These are phyloP conservation scores for Limonius californicus DNA, from an alignment of 1,140 invertebrate species.

Conservation along the genomic window DNA sequence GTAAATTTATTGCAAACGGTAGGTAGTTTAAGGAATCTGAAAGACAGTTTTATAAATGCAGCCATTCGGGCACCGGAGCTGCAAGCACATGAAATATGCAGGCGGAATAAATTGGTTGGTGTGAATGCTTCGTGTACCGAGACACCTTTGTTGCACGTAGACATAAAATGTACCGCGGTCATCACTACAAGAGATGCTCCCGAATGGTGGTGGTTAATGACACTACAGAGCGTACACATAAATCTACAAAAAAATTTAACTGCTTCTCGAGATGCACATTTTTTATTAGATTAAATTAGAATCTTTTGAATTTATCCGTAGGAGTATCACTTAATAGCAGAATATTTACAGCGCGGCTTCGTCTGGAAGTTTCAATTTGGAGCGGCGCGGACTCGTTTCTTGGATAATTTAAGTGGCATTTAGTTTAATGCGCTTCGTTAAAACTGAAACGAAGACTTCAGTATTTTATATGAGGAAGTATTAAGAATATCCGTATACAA, in stretches of 20 bases:
- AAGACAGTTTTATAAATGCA: no score
- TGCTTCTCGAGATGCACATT: slow-evolving; percentile 15
- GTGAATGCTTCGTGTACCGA: no score
- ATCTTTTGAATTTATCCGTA: neutral
- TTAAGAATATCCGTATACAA: neutral
- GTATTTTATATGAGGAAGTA: slow-evolving; percentile 21
- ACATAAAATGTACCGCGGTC: no score
- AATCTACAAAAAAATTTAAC: slow-evolving; percentile 7
- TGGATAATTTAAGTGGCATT: slow-evolving; percentile 31
- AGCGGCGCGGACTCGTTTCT: slow-evolving; percentile 7
- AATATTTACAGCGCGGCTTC: neutral
- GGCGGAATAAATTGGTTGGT: no score
- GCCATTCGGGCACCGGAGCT: no score
- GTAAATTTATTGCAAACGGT: neutral
- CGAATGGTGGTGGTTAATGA: neutral
- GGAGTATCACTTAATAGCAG: neutral
- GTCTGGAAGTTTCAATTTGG: slow-evolving; percentile 26
- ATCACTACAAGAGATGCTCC: no score
- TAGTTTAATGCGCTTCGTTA: slow-evolving; percentile 29
- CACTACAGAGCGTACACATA: neutral
- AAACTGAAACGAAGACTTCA: slow-evolving; percentile 23
- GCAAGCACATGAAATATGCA: no score
- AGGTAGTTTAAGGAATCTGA: no score
- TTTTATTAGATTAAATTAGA: neutral
- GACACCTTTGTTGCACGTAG: no score